Evolutionary conservation across 2,888 invertebrate genomes (phyloP).

Genomic region (Epinotia bilunana): DNA sequence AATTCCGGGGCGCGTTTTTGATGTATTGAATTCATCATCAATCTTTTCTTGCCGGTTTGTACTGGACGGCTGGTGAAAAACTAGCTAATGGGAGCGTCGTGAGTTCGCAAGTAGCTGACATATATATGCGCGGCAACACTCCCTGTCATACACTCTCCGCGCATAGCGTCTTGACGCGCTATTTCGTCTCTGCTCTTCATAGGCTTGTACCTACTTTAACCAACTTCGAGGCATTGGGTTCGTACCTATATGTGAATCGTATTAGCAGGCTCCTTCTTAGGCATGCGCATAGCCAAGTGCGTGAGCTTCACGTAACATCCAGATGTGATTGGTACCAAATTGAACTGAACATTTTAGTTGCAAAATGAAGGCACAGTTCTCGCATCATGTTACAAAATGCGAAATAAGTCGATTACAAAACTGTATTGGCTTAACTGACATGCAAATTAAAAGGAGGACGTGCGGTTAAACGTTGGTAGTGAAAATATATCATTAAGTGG

Average conservation of each 20-base stretch:
- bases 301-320: neutral
- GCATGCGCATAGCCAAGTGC: neutral
- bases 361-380: neutral
- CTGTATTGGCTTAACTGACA: conserved; percentile 34
- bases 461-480: conserved; percentile 33
- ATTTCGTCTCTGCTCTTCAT: no score
- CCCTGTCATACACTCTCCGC: no score
- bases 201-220: no score
- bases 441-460: conserved; percentile 38
- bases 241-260: neutral
- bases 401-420: conserved; percentile 41
- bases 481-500: conserved; percentile 43
- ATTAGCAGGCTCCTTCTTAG: neutral
- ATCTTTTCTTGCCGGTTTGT: no score
- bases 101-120: no score
- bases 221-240: no score
- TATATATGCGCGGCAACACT: no score
- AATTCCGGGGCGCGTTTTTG: neutral
- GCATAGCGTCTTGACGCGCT: no score
- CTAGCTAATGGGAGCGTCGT: no score
- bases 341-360: neutral
- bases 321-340: neutral
- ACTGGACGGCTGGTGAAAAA: no score
- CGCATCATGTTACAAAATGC: conserved; percentile 35
- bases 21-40: no score